Conservation (phyloP, 2,797 vertebrate species). For the Anabacerthia variegaticeps region DNA sequence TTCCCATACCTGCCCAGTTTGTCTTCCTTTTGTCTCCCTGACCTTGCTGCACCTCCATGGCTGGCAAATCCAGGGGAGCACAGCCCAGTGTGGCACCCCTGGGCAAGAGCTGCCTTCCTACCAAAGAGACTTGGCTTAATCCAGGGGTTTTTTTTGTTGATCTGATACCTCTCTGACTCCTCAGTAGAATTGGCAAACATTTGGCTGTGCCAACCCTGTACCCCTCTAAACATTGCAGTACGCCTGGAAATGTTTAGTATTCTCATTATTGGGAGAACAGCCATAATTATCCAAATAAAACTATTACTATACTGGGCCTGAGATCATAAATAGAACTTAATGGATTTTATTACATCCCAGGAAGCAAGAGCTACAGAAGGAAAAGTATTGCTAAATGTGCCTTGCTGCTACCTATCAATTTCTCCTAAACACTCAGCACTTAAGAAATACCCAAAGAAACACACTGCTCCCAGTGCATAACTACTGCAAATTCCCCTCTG, state of each 20-base stretch:
- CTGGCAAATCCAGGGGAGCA: background rate
- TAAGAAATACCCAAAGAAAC: slow-evolving; percentile 58
- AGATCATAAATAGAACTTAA: slow-evolving; percentile 61
- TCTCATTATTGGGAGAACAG: slow-evolving; percentile 16
- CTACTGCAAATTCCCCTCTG: slow-evolving; percentile 18
- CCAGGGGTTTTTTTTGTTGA: background rate
- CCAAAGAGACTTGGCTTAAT: background rate
- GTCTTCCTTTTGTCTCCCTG: background rate
- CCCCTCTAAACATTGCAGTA: background rate
- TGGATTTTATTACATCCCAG: slow-evolving; percentile 68
- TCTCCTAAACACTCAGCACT: slow-evolving; percentile 59
- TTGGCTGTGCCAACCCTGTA: background rate
- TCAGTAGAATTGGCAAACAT: background rate
- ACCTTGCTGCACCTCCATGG: background rate
- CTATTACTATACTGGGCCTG: slow-evolving; percentile 51
- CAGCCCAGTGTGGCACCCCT: fast-evolving
- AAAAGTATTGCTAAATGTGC: slow-evolving; percentile 40
- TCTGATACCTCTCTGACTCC: background rate
- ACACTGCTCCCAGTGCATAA: slow-evolving; percentile 18
- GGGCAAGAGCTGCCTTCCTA: background rate
- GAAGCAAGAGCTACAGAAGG: slow-evolving; percentile 36
- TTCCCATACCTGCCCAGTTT: background rate
- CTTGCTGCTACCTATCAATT: slow-evolving; percentile 61
- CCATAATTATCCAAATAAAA: slow-evolving; percentile 59
- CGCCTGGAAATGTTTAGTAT: background rate